Evolutionary conservation across 2,888 invertebrate genomes (phyloP).

Genomic region (Drosophila acutilabella): DNA sequence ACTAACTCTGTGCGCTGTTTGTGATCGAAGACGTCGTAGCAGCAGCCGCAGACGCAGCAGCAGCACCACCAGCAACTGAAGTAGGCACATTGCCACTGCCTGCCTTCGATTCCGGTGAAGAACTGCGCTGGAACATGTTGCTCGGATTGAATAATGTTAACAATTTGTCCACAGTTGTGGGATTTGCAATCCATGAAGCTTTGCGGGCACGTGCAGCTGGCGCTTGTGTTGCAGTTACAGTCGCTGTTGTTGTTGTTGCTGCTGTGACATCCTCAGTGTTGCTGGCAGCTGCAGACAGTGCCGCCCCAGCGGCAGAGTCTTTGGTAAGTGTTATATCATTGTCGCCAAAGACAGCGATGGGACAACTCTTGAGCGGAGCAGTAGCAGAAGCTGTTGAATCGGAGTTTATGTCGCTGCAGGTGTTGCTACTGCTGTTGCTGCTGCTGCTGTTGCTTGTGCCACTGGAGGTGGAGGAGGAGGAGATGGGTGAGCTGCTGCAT

Average conservation of each 20-base stretch:
- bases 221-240: conserved; percentile 3
- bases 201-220: conserved; percentile 85
- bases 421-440: conserved; percentile 47
- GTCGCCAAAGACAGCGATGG: conserved; percentile 80
- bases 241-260: conserved; percentile 3
- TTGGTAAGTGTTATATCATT: conserved; percentile 83
- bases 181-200: conserved; percentile 88
- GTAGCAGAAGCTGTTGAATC: conserved; percentile 32
- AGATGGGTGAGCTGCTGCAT: conserved; percentile 66
- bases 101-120: conserved; percentile 75
- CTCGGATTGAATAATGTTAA: conserved; percentile 88
- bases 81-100: conserved; percentile 18
- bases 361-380: conserved; percentile 61
- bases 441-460: conserved; percentile 27
- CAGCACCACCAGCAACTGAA: neutral
- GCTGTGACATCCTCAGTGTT: conserved; percentile 19
- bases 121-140: conserved; percentile 87
- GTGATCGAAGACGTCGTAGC: conserved; percentile 20
- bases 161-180: conserved; percentile 88
- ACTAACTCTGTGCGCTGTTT: conserved; percentile 67
- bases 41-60: conserved; percentile 7
- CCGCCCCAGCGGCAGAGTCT: conserved; percentile 68
- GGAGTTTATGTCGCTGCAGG: conserved; percentile 50
- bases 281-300: conserved; percentile 50
- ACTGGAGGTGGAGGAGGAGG: conserved; percentile 50